These are phyloP conservation scores for Crocidura indochinensis DNA, from an alignment of 2,797 vertebrate genomes.

Conservation along the genomic window DNA sequence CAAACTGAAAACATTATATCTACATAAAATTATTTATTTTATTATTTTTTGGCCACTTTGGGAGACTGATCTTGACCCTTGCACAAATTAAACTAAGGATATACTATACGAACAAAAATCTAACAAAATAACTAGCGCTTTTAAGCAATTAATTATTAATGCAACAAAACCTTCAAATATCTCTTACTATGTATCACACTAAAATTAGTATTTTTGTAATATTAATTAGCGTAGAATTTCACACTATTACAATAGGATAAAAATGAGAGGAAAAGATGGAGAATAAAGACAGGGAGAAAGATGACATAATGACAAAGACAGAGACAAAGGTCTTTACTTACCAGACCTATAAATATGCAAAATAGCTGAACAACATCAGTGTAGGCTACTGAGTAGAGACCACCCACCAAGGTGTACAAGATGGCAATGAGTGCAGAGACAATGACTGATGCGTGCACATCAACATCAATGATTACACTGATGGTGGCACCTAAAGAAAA, in stretches of 20 bases:
- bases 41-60: slow-evolving; percentile 6
- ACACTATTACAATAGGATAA: not conserved
- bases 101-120: not conserved
- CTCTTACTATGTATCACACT: not conserved
- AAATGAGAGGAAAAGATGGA: not conserved
- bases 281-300: not conserved
- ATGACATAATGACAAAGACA: not conserved
- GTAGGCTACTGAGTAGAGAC: slow-evolving; percentile 98
- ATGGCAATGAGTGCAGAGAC: slow-evolving; percentile 96
- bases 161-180: slow-evolving; percentile 1
- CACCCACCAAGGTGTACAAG: slow-evolving; percentile 97
- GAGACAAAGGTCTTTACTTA: slow-evolving; percentile 88
- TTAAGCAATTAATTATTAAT: not conserved
- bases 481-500: slow-evolving; percentile 95
- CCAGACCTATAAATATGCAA: slow-evolving; percentile 98
- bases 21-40: not conserved
- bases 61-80: not conserved
- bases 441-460: slow-evolving; percentile 95
- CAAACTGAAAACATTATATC: not conserved
- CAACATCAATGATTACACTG: slow-evolving; percentile 97
- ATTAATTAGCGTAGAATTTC: slow-evolving; percentile 37
- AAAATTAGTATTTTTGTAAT: not conserved
- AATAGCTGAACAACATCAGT: slow-evolving; percentile 98
- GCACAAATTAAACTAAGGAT: slow-evolving; percentile 8
- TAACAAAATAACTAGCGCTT: not conserved